These are phyloP conservation scores for Elysia chlorotica DNA, from an alignment of 1,140 invertebrate species.

Conservation along the genomic window DNA sequence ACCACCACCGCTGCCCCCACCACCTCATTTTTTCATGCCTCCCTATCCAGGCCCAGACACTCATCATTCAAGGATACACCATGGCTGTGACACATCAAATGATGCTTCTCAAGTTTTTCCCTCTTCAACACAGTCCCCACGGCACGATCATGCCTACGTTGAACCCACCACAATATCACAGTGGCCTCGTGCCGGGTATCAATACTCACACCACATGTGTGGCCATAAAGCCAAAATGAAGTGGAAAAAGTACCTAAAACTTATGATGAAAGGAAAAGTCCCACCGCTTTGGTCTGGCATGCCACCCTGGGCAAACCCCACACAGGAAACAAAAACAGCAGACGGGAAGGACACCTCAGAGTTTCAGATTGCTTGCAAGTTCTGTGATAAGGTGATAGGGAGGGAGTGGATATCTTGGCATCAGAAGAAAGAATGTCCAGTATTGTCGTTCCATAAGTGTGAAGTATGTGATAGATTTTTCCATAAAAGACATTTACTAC, in stretches of 20 bases:
- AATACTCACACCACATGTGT: not conserved
- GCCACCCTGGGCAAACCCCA: not conserved
- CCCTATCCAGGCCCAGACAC: not conserved
- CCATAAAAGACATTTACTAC: conserved; percentile 8
- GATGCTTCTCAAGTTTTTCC: no score
- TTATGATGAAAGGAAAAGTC: conserved; percentile 8
- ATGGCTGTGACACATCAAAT: not conserved
- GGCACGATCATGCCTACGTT: conserved; percentile 4
- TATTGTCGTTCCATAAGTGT: not conserved
- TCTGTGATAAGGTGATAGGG: conserved; percentile 16
- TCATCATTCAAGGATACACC: not conserved
- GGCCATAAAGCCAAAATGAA: not conserved
- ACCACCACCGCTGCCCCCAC: not conserved
- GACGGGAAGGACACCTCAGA: not conserved
- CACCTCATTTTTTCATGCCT: not conserved
- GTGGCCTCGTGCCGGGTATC: not conserved
- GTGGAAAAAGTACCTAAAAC: conserved; percentile 21
- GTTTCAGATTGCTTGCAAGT: conserved; percentile 19
- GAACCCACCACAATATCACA: not conserved
- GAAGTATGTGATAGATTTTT: conserved; percentile 15
- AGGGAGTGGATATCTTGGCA: not conserved
- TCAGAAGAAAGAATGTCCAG: conserved; percentile 10
- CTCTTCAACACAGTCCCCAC: not conserved
- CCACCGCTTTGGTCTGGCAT: not conserved
- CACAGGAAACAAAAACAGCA: not conserved